A percentile compares a stretch with the other conserved stretches of the same genome.
Evolutionary conservation across 2,113 vertebrate species (phyloP).

Genomic region (Calidris pugnax): DNA sequence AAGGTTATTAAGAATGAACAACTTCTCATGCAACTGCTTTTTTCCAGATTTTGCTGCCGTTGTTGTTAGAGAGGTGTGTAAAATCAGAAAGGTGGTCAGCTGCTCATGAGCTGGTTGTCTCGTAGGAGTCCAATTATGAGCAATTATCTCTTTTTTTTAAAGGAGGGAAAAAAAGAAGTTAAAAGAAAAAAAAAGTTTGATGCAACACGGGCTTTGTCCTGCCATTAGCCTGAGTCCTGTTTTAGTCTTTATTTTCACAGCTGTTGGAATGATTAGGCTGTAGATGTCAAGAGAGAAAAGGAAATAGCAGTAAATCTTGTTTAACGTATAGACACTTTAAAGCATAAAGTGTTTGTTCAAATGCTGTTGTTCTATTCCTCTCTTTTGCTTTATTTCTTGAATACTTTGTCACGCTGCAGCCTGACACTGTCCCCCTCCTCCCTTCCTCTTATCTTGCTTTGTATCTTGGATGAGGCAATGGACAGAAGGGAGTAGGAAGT

Average conservation of each 20-base stretch:
- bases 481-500: not conserved
- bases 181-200: not conserved
- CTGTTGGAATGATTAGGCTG: conserved; percentile 50
- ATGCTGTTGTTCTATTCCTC: not conserved
- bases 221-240: not conserved
- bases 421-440: not conserved
- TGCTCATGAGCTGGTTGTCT: not conserved
- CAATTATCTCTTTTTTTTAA: not conserved
- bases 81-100: not conserved
- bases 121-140: not conserved
- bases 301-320: conserved; percentile 50
- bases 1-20: not conserved
- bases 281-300: conserved; percentile 15
- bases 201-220: not conserved
- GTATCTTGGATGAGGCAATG: not conserved
- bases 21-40: not conserved
- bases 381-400: not conserved
- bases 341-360: conserved; percentile 21
- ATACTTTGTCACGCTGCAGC: not conserved
- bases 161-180: not conserved
- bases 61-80: not conserved
- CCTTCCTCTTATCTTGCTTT: conserved; percentile 7
- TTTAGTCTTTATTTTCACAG: conserved; percentile 50
- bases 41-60: not conserved
- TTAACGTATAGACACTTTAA: conserved; percentile 31